Evolutionary conservation across 2,888 invertebrate genomes (phyloP).

Genomic region (Agrotis clavis): DNA sequence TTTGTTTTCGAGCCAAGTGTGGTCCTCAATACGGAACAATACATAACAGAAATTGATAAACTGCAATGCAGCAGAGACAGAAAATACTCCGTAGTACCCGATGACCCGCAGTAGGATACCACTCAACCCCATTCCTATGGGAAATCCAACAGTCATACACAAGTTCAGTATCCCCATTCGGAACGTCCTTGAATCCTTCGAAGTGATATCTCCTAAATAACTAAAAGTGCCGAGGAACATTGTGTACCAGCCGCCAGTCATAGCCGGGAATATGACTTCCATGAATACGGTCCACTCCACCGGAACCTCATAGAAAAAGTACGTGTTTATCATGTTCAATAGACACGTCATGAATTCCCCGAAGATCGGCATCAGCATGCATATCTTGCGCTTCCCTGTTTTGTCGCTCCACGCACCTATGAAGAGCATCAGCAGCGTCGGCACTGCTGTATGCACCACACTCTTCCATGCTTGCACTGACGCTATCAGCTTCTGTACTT

Average conservation of each 20-base stretch:
- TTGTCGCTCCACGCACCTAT: slow-evolving; percentile 93
- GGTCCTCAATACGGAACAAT: slow-evolving; percentile 83
- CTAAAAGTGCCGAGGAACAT: slow-evolving; percentile 91
- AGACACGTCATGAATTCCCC: slow-evolving; percentile 90
- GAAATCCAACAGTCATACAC: slow-evolving; percentile 88
- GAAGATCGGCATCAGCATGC: slow-evolving; percentile 90
- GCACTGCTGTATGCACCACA: slow-evolving; percentile 89
- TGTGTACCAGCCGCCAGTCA: slow-evolving; percentile 91
- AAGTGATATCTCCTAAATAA: slow-evolving; percentile 92
- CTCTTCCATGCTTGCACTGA: slow-evolving; percentile 91
- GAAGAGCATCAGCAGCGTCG: slow-evolving; percentile 90
- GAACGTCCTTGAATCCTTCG: slow-evolving; percentile 90
- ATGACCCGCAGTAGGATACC: slow-evolving; percentile 81
- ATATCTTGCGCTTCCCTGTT: slow-evolving; percentile 91
- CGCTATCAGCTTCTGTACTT: slow-evolving; percentile 91
- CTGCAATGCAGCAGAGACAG: slow-evolving; percentile 83
- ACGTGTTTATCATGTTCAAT: slow-evolving; percentile 89
- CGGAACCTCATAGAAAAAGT: slow-evolving; percentile 89
- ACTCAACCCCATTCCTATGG: slow-evolving; percentile 86
- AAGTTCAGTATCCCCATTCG: slow-evolving; percentile 90
- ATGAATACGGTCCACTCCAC: slow-evolving; percentile 90
- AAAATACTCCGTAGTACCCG: slow-evolving; percentile 91
- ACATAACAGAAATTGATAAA: slow-evolving; percentile 87
- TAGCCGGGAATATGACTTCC: slow-evolving; percentile 89
- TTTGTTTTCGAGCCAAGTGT: slow-evolving; percentile 84